Conservation (phyloP, 2,113 vertebrate species). For the Hemiprocne comata region DNA sequence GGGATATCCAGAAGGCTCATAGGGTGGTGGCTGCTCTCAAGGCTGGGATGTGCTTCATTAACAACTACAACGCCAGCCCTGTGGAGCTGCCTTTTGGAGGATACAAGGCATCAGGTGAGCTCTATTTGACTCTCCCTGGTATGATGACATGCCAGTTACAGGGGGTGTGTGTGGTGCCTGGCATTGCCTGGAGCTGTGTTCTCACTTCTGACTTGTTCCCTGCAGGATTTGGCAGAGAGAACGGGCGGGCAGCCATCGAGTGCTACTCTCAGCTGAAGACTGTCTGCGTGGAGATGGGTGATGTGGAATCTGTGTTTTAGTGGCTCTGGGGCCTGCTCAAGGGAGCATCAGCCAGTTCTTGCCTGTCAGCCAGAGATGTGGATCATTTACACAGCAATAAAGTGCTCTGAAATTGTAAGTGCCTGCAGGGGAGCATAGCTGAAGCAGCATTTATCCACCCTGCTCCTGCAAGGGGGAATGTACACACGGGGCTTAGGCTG, state of each 20-base stretch:
- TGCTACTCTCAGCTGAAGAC: conserved; percentile 96
- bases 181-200: neutral
- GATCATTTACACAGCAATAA: neutral
- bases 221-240: conserved; percentile 94
- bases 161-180: neutral
- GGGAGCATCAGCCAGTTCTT: neutral
- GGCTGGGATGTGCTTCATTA: conserved; percentile 93
- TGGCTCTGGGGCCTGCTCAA: neutral
- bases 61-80: conserved; percentile 91
- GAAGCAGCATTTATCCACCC: neutral
- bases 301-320: conserved; percentile 87
- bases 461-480: neutral
- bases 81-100: conserved; percentile 94
- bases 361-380: neutral
- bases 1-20: conserved; percentile 93
- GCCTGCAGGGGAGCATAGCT: neutral
- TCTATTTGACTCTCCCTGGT: neutral
- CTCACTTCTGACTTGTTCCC: neutral
- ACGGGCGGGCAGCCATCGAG: conserved; percentile 88
- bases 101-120: conserved; percentile 94
- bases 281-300: conserved; percentile 93
- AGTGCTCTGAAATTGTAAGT: neutral
- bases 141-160: fast-evolving
- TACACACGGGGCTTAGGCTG: neutral
- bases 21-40: conserved; percentile 87